These are phyloP conservation scores for Acleris cristana DNA, from an alignment of 2,888 invertebrate species.

Conservation along the genomic window DNA sequence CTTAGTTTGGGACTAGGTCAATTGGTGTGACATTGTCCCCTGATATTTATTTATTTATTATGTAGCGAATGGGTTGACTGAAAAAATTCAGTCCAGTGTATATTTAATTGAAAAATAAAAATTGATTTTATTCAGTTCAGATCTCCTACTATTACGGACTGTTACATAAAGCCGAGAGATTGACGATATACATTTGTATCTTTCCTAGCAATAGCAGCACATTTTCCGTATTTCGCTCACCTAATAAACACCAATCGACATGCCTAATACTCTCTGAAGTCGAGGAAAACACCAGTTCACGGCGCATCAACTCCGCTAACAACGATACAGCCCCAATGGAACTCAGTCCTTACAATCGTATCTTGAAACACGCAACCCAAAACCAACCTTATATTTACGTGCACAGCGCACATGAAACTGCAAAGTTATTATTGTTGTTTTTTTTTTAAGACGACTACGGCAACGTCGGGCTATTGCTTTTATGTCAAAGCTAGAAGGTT, in stretches of 20 bases:
- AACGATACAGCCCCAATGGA: slow-evolving; percentile 21
- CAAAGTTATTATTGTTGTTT: neutral
- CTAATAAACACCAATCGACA: slow-evolving; percentile 29
- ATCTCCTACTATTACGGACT: too few species aligned
- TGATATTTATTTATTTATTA: too few species aligned
- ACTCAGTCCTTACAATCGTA: slow-evolving; percentile 16
- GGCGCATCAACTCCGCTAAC: slow-evolving; percentile 17
- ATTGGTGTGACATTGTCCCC: too few species aligned
- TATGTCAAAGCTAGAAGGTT: neutral
- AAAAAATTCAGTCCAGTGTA: too few species aligned
- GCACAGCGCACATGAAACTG: neutral
- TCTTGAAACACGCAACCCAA: neutral
- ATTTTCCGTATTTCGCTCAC: slow-evolving; percentile 14
- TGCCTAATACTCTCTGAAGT: slow-evolving; percentile 30
- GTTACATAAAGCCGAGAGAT: too few species aligned
- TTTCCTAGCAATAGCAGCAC: neutral
- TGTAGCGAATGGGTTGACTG: too few species aligned
- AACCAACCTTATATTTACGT: too few species aligned
- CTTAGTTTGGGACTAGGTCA: too few species aligned
- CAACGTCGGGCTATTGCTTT: neutral
- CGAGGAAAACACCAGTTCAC: slow-evolving; percentile 22
- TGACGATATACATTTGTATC: neutral
- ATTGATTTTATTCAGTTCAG: too few species aligned
- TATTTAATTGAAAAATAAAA: too few species aligned
- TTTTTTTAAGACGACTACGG: too few species aligned